These are phyloP conservation scores for Gallirallus australis DNA, from an alignment of 2,797 vertebrate species.

Conservation along the genomic window DNA sequence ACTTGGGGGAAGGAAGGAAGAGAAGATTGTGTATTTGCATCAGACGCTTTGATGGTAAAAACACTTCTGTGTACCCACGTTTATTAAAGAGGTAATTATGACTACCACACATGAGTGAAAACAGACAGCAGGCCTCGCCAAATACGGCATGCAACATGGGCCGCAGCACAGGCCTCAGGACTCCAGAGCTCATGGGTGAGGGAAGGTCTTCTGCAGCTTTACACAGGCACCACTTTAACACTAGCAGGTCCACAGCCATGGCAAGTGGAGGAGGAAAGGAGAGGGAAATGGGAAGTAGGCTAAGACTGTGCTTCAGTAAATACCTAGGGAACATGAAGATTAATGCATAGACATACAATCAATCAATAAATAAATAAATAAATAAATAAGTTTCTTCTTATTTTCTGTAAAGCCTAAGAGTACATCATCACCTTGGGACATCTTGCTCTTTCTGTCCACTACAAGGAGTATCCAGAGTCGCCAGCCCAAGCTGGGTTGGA, in stretches of 20 bases:
- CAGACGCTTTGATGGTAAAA: background rate
- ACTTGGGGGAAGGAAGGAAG: background rate
- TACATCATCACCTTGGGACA: background rate
- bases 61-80: background rate
- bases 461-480: background rate
- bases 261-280: background rate
- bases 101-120: background rate
- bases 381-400: background rate
- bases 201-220: background rate
- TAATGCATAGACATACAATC: background rate
- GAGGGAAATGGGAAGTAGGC: background rate
- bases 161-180: rapidly evolving
- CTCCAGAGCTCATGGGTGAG: background rate
- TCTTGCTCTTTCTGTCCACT: background rate
- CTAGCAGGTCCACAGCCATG: background rate
- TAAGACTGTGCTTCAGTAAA: background rate
- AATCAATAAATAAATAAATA: background rate
- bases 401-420: background rate
- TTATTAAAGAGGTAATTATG: background rate
- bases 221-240: rapidly evolving
- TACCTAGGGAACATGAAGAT: background rate
- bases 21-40: background rate
- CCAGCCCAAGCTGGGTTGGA: background rate
- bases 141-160: background rate
- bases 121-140: background rate